These are phyloP conservation scores for Australoheros scitulus DNA, from an alignment of 2,113 vertebrate genomes.

Conservation along the genomic window DNA sequence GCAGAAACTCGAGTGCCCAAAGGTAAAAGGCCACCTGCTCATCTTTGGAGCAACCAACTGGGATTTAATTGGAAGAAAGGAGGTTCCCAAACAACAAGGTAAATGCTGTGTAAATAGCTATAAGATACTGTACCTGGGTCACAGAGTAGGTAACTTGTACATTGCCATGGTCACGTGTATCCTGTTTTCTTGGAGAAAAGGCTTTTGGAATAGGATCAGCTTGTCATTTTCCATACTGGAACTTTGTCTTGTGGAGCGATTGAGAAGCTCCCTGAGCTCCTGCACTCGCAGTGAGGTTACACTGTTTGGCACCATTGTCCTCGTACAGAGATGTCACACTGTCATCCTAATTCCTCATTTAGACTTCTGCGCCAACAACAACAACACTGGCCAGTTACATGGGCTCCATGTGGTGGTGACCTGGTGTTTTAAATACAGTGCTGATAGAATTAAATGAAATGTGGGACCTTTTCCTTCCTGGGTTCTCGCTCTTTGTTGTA, in stretches of 20 bases:
- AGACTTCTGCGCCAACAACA: too few relatives aligned
- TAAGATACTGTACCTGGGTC: background rate
- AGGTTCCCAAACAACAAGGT: constrained; percentile 98
- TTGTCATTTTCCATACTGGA: background rate
- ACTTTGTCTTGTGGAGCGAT: background rate
- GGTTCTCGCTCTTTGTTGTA: too few relatives aligned
- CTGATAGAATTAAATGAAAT: too few relatives aligned
- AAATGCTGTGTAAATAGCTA: background rate
- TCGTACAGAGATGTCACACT: too few relatives aligned
- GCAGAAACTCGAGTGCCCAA: constrained; percentile 94
- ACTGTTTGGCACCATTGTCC: background rate
- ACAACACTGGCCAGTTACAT: too few relatives aligned
- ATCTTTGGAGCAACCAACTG: constrained; percentile 97
- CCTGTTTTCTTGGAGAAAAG: background rate
- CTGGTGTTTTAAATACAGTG: too few relatives aligned
- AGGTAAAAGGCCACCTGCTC: constrained; percentile 90
- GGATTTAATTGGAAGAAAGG: constrained; percentile 97
- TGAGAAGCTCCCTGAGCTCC: background rate
- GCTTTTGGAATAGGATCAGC: background rate
- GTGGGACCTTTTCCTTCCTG: too few relatives aligned
- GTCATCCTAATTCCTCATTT: too few relatives aligned
- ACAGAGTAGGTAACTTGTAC: background rate
- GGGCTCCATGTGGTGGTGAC: too few relatives aligned
- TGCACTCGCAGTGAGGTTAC: background rate
- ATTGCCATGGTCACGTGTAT: background rate